Base-by-base conservation (phyloP, 2,888 invertebrate species). In the Tricholauxania praeusta region DNA sequence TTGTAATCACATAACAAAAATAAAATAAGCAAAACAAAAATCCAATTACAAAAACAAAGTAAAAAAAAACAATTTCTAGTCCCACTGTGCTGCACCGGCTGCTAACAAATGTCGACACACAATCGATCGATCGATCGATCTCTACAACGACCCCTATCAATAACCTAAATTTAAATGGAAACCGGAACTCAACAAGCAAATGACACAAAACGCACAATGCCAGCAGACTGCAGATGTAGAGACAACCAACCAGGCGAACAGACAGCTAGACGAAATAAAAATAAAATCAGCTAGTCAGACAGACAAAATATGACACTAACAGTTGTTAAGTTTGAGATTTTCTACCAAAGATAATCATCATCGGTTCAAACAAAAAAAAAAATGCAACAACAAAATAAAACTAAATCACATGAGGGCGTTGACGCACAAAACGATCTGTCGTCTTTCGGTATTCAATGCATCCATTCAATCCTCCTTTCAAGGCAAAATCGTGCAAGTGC, bases 301-400 rank as follows among this genome's bases (percentile, higher is more conserved):
- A 64, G 14, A 64, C 49, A 64, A 67, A 67, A 69, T 60, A 60
- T 59, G 60, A 60, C 69, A 69, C 60, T 69, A 52, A 69, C 60
- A 60, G 51, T 60, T 48, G 53, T 48, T 12, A 12, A 19, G 48
- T 47, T 47, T 53, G 15, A 52, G 52, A 69, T 60, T 39, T 39
- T 60, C 57, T 49, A 69, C 60, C 15, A 60, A 60, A 59, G 51
- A 69, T 60, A 69, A 69, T 60, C 69, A 55, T 28, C 28, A 28
- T n/a, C n/a, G n/a, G 60, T 60, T 51, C 4, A 15, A 53, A 69
- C 51, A 69, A 60, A 47, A 51, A 32, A 70, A 67, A 32, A 28
- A 71, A 53, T 19, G 8, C 32, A 22, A 63, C 52, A 32, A 22
- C 48, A 28, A 53, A 69, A 49, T 14, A 10, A 52, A 32, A 17